Conservation (phyloP, 2,888 invertebrate species). For the Lasius platythorax region DNA sequence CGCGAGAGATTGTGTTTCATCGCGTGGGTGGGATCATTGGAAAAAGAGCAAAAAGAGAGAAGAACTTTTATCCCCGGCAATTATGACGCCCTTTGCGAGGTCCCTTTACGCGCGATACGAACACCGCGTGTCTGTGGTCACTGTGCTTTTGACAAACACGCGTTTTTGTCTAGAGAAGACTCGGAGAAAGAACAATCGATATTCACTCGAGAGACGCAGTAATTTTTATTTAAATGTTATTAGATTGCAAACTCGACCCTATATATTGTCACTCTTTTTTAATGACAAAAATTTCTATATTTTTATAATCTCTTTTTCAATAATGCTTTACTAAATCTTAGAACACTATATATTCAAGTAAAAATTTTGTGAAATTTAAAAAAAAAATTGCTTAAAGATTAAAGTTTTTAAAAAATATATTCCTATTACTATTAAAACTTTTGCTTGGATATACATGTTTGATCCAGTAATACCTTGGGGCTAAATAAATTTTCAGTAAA, state of each 20-base stretch:
- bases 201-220: background rate
- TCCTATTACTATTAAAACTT: background rate
- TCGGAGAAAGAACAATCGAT: slow-evolving; percentile 6
- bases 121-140: slow-evolving; percentile 25
- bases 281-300: background rate
- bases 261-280: background rate
- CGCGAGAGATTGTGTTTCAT: slow-evolving; percentile 55
- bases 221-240: slow-evolving; percentile 2
- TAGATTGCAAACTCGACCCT: background rate
- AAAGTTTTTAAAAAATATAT: background rate
- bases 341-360: background rate
- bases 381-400: background rate
- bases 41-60: slow-evolving; percentile 67
- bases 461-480: background rate
- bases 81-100: slow-evolving; percentile 77
- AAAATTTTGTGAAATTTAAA: background rate
- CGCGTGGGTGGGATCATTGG: slow-evolving; percentile 38
- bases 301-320: background rate
- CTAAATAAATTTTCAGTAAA: slow-evolving; percentile 6
- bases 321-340: background rate
- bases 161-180: slow-evolving; percentile 11
- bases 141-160: slow-evolving; percentile 34
- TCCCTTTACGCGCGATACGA: slow-evolving; percentile 27
- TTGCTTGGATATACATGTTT: background rate
- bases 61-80: slow-evolving; percentile 75